These are phyloP conservation scores for Apeltes quadracus DNA, from an alignment of 2,113 vertebrate species.

Conservation along the genomic window DNA sequence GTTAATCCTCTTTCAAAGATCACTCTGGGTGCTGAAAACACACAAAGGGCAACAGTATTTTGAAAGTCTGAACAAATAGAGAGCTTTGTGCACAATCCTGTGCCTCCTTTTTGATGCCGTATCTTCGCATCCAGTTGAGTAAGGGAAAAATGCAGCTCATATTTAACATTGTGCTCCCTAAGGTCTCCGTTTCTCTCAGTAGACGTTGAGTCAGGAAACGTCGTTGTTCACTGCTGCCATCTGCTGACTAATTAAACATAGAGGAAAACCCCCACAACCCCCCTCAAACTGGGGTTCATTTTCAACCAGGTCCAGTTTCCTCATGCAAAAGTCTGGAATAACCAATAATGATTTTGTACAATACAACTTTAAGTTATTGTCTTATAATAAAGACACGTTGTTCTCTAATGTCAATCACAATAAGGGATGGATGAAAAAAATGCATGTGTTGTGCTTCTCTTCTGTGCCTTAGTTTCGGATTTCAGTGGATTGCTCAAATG, in stretches of 20 bases:
- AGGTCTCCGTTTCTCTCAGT: slow-evolving; percentile 78
- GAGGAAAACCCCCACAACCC: slow-evolving; percentile 18
- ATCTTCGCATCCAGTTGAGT: not conserved
- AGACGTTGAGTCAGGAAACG: slow-evolving; percentile 52
- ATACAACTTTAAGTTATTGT: too few relatives aligned
- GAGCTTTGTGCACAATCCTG: not conserved
- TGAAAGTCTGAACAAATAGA: not conserved
- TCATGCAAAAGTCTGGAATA: too few relatives aligned
- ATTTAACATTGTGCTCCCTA: slow-evolving; percentile 74
- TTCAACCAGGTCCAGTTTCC: too few relatives aligned
- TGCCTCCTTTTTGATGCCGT: not conserved
- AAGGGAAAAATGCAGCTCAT: not conserved
- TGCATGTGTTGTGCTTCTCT: too few relatives aligned
- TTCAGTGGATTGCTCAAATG: too few relatives aligned
- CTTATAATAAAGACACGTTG: too few relatives aligned
- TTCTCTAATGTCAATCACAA: too few relatives aligned
- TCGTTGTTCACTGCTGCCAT: slow-evolving; percentile 89
- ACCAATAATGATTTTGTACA: too few relatives aligned
- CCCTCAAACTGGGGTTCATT: not conserved
- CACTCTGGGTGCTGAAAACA: slow-evolving; percentile 75
- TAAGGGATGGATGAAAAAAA: too few relatives aligned
- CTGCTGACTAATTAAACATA: slow-evolving; percentile 82
- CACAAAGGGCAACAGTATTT: slow-evolving; percentile 34
- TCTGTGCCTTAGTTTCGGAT: too few relatives aligned
- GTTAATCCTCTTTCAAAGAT: slow-evolving; percentile 18